Base-by-base conservation (phyloP, 1,140 invertebrate genomes). In the Drosophila nikananu region DNA sequence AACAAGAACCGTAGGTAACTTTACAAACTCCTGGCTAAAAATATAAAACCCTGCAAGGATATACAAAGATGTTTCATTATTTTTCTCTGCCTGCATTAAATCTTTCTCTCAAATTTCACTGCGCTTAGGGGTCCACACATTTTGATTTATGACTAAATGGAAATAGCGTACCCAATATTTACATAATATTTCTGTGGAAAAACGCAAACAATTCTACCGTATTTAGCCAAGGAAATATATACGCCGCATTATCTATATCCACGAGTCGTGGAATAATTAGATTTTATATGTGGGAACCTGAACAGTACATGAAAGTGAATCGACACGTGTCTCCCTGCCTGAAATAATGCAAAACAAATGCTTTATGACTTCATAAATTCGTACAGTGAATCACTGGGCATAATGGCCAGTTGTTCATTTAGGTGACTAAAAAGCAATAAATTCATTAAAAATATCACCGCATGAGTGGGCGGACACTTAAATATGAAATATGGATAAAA, bases 171-270 rank as follows among this genome's bases (percentile, higher is more conserved):
- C 39, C 37, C 66, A 66, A 54, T 64, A 71, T 59, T 59, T 75
- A 82, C 78, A 58, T 82, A 86, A 78, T 68, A 66, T 60, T 80
- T 83, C 72, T 32, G 39, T 37, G 46, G 44, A 81, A 81, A 75
- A 46, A 63, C 39, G 23, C 44, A 55, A 42, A 68, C 5, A 30
- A 42, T 63, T 57, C 54, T 7, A 25, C 21, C 9, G 39, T 64
- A 63, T 62, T 82, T 74, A 74, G 61, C 32, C n/a, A 21, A 35
- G 23, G 37, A 67, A 70, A 67, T 54, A 54, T 15, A 54, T 54
- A 55, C 21, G 15, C 13, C 19, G 13, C 19, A 21, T 13, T 65
- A 70, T 68, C 60, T 41, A 66, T 68, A 44, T 44, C 23, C 44
- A 32, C 37, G 19, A 41, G 60, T 74, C 61, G 60, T 55, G 71